phyloP scores from a whole-genome alignment of 2,797 vertebrate genomes.

The Chromobotia macracanthus region DNA sequence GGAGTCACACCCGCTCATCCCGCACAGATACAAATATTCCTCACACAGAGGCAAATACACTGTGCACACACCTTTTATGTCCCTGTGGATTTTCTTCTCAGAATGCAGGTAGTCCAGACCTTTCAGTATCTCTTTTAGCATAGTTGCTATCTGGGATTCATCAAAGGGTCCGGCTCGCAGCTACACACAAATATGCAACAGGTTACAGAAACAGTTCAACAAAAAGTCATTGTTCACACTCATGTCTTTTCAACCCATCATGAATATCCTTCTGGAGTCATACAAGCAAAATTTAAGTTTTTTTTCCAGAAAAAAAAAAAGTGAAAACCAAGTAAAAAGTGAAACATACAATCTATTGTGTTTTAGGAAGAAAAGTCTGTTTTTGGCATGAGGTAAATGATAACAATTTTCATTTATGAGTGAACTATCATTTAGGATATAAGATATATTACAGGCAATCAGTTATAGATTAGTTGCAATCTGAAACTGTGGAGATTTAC shows the following conservation, averaged over 20 bases:
- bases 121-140: conserved; percentile 96
- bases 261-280: too few relatives aligned
- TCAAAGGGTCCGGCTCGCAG: conserved; percentile 94
- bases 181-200: conserved; percentile 66
- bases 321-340: too few relatives aligned
- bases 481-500: neutral
- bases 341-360: too few relatives aligned
- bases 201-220: neutral
- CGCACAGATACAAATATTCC: conserved; percentile 31
- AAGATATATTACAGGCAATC: neutral
- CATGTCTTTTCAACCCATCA: neutral
- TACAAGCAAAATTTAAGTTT: neutral
- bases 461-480: too few relatives aligned
- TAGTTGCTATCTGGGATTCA: conserved; percentile 96
- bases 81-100: conserved; percentile 97
- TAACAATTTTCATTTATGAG: too few relatives aligned
- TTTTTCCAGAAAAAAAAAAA: too few relatives aligned
- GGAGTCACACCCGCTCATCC: conserved; percentile 47
- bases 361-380: neutral
- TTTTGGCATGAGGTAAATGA: too few relatives aligned
- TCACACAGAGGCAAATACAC: conserved; percentile 13
- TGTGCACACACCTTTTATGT: conserved; percentile 90
- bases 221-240: neutral
- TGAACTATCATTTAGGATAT: neutral
- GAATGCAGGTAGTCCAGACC: conserved; percentile 97